A percentile compares a stretch with the other conserved stretches of the same genome.
Evolutionary conservation across 2,797 vertebrate genomes (phyloP).

Genomic region (Amphiprion clarkii): DNA sequence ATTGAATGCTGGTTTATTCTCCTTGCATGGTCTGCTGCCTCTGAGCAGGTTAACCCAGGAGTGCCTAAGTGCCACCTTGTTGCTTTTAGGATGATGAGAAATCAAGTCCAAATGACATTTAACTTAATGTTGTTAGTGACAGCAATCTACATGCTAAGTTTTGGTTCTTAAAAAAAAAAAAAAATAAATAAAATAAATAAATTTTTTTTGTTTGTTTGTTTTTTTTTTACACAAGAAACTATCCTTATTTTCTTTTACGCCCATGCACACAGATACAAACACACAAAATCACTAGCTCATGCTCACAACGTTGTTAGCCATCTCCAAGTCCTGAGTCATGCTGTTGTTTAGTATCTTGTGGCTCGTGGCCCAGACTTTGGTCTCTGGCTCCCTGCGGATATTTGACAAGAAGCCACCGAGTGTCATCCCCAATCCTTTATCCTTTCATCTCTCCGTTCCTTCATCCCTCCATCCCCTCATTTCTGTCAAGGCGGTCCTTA

Average conservation of each 20-base stretch:
- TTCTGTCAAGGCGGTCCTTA: slow-evolving; percentile 32
- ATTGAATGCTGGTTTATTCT: slow-evolving; percentile 32
- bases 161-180: neutral
- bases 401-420: slow-evolving; percentile 61
- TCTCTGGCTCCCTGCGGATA: slow-evolving; percentile 58
- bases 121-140: slow-evolving; percentile 2
- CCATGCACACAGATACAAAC: neutral
- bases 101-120: slow-evolving; percentile 23
- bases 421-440: slow-evolving; percentile 40
- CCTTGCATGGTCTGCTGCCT: slow-evolving; percentile 5
- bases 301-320: slow-evolving; percentile 12
- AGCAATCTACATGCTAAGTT: neutral
- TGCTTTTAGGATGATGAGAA: slow-evolving; percentile 44
- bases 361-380: slow-evolving; percentile 46
- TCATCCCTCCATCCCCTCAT: slow-evolving; percentile 32
- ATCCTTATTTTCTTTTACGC: neutral
- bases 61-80: neutral
- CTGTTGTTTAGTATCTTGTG: slow-evolving; percentile 55
- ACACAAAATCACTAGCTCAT: neutral
- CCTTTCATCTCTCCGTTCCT: slow-evolving; percentile 40
- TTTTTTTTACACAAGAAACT: neutral
- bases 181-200: too few species aligned
- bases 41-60: slow-evolving; percentile 15
- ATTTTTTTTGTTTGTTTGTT: neutral
- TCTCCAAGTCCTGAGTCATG: slow-evolving; percentile 51